Base-by-base conservation (phyloP, 2,797 vertebrate genomes). In the Anas capensis region DNA sequence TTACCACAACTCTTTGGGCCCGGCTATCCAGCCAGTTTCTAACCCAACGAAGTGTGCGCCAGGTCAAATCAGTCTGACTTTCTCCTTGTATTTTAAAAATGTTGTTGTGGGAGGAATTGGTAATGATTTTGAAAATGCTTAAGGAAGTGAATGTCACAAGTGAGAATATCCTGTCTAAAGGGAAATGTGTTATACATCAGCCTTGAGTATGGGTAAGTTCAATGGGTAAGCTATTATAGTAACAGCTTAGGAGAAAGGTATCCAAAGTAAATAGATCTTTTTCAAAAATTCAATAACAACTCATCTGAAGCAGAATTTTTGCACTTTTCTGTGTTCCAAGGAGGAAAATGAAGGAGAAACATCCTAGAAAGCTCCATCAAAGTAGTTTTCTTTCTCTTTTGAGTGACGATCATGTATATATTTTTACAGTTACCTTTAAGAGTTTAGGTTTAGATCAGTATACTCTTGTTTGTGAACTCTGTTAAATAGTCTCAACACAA, bases 71-170 rank as follows among this genome's bases (percentile, higher is more conserved):
- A 68, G 11, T 38, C n/a, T 65, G 54, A 79, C 48, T 82, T 92
- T 70, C 13, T 82, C 27, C 33, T 69, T 82, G 42, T 53, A 72
- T 82, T 91, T 94, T 72, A 29, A 57, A 90, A 82, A 34, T 5
- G 2, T 82, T 82, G 24, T 87, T 82, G 51, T 62, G 38, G 72
- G 56, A 92, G 60, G 66, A 88, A 60, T 78, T n/a, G 21, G 15
- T 84, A 92, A 92, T 83, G 65, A 65, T 66, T 91, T 83, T 79
- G 57, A 92, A 90, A 94, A 83, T 61, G 19, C 31, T 89, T 90
- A 68, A 73, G 64, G 42, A 85, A 85, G 17, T 79, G 69, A 86
- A 77, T 83, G 29, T 76, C 46, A 54, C 57, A 91, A 40, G 34
- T 53, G 53, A 80, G 73, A 84, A 61, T 88, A 72, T 27, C 38